phyloP scores from a whole-genome alignment of 2,113 vertebrate genomes.

The Clarias macrocephalus region DNA sequence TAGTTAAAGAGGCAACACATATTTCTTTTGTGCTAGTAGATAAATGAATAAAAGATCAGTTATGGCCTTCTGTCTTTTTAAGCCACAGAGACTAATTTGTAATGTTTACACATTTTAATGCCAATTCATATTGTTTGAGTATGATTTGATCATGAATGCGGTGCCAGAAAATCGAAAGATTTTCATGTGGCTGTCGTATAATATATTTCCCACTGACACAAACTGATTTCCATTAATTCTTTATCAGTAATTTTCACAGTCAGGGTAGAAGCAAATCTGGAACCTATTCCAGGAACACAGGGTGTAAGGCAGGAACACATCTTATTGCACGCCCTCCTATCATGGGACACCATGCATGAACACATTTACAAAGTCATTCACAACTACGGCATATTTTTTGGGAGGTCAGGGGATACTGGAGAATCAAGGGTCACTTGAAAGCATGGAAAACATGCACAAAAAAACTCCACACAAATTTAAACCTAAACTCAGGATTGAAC shows the following conservation, averaged over 20 bases:
- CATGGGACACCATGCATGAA: neutral
- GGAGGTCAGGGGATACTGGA: neutral
- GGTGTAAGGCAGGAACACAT: neutral
- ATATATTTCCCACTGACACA: neutral
- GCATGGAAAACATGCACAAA: neutral
- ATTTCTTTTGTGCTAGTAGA: constrained; percentile 60
- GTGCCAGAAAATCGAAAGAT: neutral
- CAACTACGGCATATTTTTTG: neutral
- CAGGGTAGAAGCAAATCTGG: neutral
- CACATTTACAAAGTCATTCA: neutral
- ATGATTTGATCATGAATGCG: neutral
- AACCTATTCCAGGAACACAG: neutral
- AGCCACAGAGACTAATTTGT: neutral
- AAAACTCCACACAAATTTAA: neutral
- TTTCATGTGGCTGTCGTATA: neutral
- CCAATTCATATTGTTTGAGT: neutral
- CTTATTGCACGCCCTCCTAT: neutral
- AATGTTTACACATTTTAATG: neutral
- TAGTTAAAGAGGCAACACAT: constrained; percentile 49
- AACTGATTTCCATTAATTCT: neutral
- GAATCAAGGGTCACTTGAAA: neutral
- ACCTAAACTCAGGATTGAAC: neutral
- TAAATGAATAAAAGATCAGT: constrained; percentile 48
- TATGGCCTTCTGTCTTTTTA: neutral
- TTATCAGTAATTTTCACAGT: neutral